Evolutionary conservation across 2,113 vertebrate genomes (phyloP).

Genomic region (Corydoras maculifer): DNA sequence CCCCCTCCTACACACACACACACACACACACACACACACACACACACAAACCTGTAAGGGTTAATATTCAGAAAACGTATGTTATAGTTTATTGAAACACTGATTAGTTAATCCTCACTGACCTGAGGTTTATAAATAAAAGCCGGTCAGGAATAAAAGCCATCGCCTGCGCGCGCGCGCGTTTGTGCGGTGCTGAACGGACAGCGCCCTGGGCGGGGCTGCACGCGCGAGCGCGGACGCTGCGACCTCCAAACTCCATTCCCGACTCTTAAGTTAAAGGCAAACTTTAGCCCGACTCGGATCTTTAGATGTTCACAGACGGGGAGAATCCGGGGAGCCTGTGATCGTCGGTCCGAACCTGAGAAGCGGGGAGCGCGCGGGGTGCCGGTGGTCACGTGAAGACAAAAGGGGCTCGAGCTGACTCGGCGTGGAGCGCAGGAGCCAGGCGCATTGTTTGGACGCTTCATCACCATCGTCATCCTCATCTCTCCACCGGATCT

Average conservation of each 20-base stretch:
- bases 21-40: too few species aligned
- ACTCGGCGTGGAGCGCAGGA: constrained; percentile 1
- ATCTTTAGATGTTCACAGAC: neutral
- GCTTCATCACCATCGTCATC: constrained; percentile 2
- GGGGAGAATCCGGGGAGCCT: neutral
- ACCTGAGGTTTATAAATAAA: too few species aligned
- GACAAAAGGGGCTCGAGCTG: constrained; percentile 10
- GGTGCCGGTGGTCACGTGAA: neutral
- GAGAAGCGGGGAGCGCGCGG: neutral
- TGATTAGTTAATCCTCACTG: too few species aligned
- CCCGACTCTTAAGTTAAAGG: neutral
- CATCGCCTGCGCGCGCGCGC: neutral
- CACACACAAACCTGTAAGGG: too few species aligned
- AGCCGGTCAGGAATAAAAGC: neutral
- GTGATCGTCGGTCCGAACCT: neutral
- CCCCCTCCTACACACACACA: too few species aligned
- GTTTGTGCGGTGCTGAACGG: constrained; percentile 60
- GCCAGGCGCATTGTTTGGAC: neutral
- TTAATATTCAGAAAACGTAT: too few species aligned
- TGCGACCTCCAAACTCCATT: neutral
- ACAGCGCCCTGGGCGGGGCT: constrained; percentile 65
- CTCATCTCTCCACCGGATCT: constrained; percentile 2
- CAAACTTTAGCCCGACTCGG: constrained; percentile 5
- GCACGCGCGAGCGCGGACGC: constrained; percentile 3
- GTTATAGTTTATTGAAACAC: too few species aligned